These are phyloP conservation scores for Habroteleia sp. DNA, from an alignment of 2,888 invertebrate genomes.

Conservation along the genomic window DNA sequence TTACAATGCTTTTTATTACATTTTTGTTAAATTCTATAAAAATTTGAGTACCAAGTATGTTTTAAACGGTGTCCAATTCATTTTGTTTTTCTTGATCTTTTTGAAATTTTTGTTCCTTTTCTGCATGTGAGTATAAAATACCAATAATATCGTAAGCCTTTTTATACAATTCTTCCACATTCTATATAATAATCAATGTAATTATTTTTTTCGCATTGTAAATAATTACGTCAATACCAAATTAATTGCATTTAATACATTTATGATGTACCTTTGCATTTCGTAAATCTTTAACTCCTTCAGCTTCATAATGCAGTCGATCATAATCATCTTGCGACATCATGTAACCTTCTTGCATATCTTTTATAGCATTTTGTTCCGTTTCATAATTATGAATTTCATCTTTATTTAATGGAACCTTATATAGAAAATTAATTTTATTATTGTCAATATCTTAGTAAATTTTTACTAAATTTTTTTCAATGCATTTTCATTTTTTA, in stretches of 20 bases:
- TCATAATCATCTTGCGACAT: slow-evolving; percentile 84
- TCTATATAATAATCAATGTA: slow-evolving; percentile 79
- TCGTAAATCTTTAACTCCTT: slow-evolving; percentile 84
- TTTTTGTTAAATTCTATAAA: no score
- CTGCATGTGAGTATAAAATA: slow-evolving; percentile 71
- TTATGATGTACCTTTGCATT: slow-evolving; percentile 84
- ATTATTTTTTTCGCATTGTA: no score
- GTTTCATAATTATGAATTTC: slow-evolving; percentile 66
- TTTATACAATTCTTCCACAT: slow-evolving; percentile 86
- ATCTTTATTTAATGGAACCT: slow-evolving; percentile 68
- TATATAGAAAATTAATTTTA: slow-evolving; percentile 8
- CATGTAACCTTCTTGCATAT: slow-evolving; percentile 83
- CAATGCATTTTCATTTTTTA: no score
- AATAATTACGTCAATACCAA: no score
- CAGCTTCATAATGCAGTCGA: slow-evolving; percentile 84
- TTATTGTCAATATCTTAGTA: no score
- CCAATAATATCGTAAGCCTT: slow-evolving; percentile 86
- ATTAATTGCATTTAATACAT: no score
- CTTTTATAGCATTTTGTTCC: slow-evolving; percentile 81
- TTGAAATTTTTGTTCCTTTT: slow-evolving; percentile 63
- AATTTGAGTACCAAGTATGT: no score
- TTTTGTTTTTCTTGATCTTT: no score
- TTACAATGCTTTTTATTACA: no score
- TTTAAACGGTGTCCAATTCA: no score
- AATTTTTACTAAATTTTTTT: no score